Percentiles rank a stretch among this genome's conserved stretches.
Conservation (phyloP, 2,113 vertebrate genomes). For the Sardina pilchardus region DNA sequence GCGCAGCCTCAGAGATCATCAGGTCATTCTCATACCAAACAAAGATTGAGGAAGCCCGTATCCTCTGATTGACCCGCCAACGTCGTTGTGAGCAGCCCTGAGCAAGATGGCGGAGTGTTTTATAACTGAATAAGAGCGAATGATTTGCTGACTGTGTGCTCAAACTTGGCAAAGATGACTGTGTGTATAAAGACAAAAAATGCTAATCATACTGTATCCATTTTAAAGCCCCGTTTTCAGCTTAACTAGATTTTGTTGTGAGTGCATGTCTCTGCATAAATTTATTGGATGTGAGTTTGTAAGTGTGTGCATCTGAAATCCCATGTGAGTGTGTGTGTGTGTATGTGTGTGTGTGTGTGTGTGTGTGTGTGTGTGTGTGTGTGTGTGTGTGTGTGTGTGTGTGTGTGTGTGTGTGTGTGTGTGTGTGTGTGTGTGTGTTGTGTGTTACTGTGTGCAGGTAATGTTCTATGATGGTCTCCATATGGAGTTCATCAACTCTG, state of each 20-base stretch:
- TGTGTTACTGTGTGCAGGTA: slow-evolving; percentile 48
- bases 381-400: slow-evolving; percentile 39
- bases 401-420: slow-evolving; percentile 18
- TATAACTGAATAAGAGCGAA: not conserved
- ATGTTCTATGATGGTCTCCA: slow-evolving; percentile 38
- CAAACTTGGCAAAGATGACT: not conserved
- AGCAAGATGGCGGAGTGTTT: not conserved
- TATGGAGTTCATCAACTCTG: slow-evolving; percentile 41
- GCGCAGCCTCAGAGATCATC: not conserved
- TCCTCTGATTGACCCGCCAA: not conserved
- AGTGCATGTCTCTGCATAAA: slow-evolving; percentile 39
- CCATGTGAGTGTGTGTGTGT: slow-evolving; percentile 21
- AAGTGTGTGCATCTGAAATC: not conserved
- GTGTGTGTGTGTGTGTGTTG: slow-evolving; percentile 33
- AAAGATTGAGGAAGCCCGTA: not conserved
- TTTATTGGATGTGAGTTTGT: not conserved
- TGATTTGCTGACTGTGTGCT: slow-evolving; percentile 1
- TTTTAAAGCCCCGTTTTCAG: slow-evolving; percentile 52
- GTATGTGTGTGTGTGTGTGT: not conserved
- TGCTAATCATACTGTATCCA: slow-evolving; percentile 38
- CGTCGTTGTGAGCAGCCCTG: not conserved
- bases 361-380: slow-evolving; percentile 45
- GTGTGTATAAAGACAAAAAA: not conserved
- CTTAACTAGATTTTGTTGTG: slow-evolving; percentile 56
- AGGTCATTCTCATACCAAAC: not conserved